Base-by-base conservation (phyloP, 1,140 invertebrate species). In the Zeugodacus cucurbitae region DNA sequence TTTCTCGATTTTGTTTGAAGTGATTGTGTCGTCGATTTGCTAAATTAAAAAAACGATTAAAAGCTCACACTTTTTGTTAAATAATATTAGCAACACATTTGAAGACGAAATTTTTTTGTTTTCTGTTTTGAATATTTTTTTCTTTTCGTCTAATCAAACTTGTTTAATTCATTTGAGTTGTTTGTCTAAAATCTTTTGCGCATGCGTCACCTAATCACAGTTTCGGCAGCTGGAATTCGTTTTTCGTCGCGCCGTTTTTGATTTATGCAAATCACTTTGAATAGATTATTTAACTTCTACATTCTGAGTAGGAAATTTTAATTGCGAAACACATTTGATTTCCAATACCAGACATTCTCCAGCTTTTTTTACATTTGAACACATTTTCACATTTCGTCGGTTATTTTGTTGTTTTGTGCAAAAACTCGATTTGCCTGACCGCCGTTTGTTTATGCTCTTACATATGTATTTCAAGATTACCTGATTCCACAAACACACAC, bases 371-470 rank as follows among this genome's bases (percentile, higher is more conserved):
- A 41, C 37, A 29, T 78, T 78, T 22, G n/a, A 62, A 10, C n/a
- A 70, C 32, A 44, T 44, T 17, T 44, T 67, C 74, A 48, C 74
- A 34, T 44, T 87, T 87, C 3, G 48, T 29, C 26, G 44, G 7
- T 64, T 44, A n/a, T 44, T n/a, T 67, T 34, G 26, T 87, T 54
- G 17, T 87, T 87, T 87, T 87, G 8, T 87, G 87, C 87, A 59
- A 57, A 86, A 57, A 86, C 85, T 86, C 59, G 59, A 87, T 67
- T 89, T 91, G 88, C 82, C 86, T 88, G 87, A 86, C 88, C 88
- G 82, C 41, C 78, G 88, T 54, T 48, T 48, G 26, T 82, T 48
- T 48, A 62, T 54, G 48, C n/a, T 7, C 58, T 22, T 62, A 62
- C 22, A 26, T 62, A 70, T 26, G 20, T 70, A 20, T 48, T 82